A percentile compares a stretch with the other conserved stretches of the same genome.
phyloP scores from a whole-genome alignment of 2,888 invertebrate genomes.

The Griposia aprilina region DNA sequence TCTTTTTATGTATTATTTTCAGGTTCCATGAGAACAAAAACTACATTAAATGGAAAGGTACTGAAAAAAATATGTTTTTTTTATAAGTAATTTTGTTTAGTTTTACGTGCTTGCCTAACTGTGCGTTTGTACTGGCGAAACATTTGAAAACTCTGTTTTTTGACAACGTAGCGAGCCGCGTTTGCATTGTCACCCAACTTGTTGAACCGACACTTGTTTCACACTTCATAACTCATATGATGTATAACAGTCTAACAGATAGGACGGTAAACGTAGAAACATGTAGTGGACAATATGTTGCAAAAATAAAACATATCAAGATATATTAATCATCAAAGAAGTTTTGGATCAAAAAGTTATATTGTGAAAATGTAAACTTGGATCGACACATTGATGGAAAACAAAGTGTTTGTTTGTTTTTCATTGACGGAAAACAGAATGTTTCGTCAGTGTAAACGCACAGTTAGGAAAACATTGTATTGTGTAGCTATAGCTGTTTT shows the following conservation, averaged over 20 bases:
- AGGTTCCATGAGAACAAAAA: background rate
- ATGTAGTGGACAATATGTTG: too few species aligned
- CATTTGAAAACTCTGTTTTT: background rate
- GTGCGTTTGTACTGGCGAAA: background rate
- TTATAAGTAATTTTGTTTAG: background rate
- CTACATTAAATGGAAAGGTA: too few species aligned
- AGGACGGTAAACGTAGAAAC: background rate
- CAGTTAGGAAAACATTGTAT: background rate
- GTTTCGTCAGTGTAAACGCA: background rate
- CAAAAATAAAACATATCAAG: too few species aligned
- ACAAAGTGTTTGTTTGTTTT: background rate
- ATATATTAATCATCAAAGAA: too few species aligned
- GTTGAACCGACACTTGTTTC: background rate
- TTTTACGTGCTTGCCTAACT: too few species aligned
- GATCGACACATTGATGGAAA: background rate
- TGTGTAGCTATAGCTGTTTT: too few species aligned
- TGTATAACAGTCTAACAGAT: too few species aligned
- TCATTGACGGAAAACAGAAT: too few species aligned
- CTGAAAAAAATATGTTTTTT: too few species aligned
- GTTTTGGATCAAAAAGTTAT: background rate
- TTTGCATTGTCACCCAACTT: background rate
- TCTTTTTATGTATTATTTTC: background rate
- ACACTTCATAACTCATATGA: background rate
- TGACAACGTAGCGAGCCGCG: background rate
- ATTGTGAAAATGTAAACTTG: background rate